Evolutionary conservation across 2,113 vertebrate species (phyloP), one percentile per base, ranked within the genome.

Genomic region (Charina bottae): DNA sequence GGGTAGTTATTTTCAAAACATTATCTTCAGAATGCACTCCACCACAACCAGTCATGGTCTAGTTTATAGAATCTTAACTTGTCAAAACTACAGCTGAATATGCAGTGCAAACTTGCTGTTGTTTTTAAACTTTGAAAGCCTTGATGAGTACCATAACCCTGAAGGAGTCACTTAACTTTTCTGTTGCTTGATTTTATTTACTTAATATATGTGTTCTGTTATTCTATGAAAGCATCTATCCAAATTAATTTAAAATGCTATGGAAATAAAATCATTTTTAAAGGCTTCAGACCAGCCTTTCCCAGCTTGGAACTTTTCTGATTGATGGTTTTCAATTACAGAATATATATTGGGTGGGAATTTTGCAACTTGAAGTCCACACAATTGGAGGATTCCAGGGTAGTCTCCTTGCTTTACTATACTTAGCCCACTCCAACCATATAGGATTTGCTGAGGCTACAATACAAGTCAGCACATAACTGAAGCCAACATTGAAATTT

Each of bases 181-280:
- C 90, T 92, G 24, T 83, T 95, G 87, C 89, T 86, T 94, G 58
- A 68, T 92, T 0, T 92, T 42, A 42, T 78, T 78, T 42, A 42
- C 28, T 72, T 33, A 33, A 72, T 92, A 89, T 87, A 88, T 85
- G 26, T 90, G 62, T 95, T 96, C 94, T 86, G 24, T 28, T 95
- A 83, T 93, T 95, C 95, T 96, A 92, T 93, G 93, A 94, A 95
- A 95, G 85, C 95, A 92, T 92, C 95, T 96, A 93, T 90, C 92
- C 90, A 92, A 95, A 94, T 94, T 1, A 0, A 21, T 90, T 83
- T 92, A 94, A 96, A 94, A 93, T 93, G 26, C 94, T 17, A 72
- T 93, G 90, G 92, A 96, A 94, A 92, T 91, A 85, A 92, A 96
- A 94, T 84, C 94, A 91, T 86, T 93, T 96, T 93, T 6, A 37